phyloP scores from a whole-genome alignment of 1,140 invertebrate genomes.

The Sesamia nonagrioides region DNA sequence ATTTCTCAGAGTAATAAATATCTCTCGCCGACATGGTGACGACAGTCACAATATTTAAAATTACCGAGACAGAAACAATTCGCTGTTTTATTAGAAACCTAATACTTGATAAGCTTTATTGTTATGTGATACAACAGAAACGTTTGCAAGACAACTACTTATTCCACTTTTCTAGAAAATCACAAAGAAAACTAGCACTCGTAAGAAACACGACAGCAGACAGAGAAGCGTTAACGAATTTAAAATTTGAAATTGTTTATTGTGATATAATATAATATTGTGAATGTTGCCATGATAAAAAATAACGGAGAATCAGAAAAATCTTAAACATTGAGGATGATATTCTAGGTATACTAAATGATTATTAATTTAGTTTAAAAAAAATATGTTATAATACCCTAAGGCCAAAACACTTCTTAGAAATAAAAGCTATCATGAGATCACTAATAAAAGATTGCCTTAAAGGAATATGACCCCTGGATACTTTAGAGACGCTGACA shows the following conservation, averaged over 20 bases:
- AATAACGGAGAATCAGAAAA: not conserved
- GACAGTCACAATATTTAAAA: slow-evolving; percentile 33
- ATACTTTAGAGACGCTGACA: too few species aligned
- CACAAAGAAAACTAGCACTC: slow-evolving; percentile 48
- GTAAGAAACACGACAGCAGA: slow-evolving; percentile 48
- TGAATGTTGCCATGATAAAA: slow-evolving; percentile 40
- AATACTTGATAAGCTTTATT: not conserved
- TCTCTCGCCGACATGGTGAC: slow-evolving; percentile 85
- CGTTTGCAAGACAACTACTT: slow-evolving; percentile 2
- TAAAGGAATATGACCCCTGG: too few species aligned
- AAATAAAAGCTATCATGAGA: too few species aligned
- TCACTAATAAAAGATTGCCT: too few species aligned
- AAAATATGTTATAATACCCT: too few species aligned
- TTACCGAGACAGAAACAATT: not conserved
- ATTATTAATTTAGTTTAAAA: not conserved
- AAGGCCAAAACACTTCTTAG: too few species aligned
- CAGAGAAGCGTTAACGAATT: slow-evolving; percentile 63
- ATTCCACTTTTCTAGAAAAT: slow-evolving; percentile 40
- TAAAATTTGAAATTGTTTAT: slow-evolving; percentile 75
- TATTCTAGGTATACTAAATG: not conserved
- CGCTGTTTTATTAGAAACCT: not conserved
- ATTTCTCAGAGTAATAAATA: slow-evolving; percentile 97
- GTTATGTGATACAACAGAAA: not conserved
- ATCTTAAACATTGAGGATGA: not conserved
- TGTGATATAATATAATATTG: too few species aligned